Base-by-base conservation (phyloP, 2,113 vertebrate species). In the Paedocypris sp. region DNA sequence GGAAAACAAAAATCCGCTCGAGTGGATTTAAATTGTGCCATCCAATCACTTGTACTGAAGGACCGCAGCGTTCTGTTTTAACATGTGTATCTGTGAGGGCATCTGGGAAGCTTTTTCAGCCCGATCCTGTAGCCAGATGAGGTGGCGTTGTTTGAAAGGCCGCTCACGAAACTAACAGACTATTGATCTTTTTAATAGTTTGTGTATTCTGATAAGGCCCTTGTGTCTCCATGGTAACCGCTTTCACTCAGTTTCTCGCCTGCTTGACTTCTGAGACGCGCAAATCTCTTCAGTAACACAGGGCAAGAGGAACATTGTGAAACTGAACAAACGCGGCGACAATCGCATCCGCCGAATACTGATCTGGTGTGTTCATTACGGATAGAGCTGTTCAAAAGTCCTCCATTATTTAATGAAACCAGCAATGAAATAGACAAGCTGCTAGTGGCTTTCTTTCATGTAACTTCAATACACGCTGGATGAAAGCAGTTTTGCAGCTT, bases 221-320 rank as follows among this genome's bases (percentile, higher is more conserved):
- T 7, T n/a, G 41, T 19, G 49, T 86, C 75, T 67, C 80, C 80
- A 81, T 81, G 69, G 80, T 60, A 85, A 86, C 81, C 50, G 45
- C 69, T 59, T 19, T 66, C 39, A 64, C 48, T 29, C 42, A 51
- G 48, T 60, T 36, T 36, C n/a, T 6, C 26, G 47, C 49, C 60
- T 18, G 7, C 12, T 12, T 43, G 49, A 32, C 29, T 46, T 39
- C 15, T 31, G 33, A 68, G 58, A 25, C 57, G 10, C 56, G 36
- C 13, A 49, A 42, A 57, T 68, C 51, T 69, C 25, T 15, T 64
- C 48, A 51, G 48, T 18, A 51, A 58, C 47, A 22, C 33, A 49
- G 18, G 42, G 58, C 31, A 23, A 45, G 9, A 28, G 26, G 38
- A 6, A 45, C 25, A 19, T 22, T 15, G 26, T 32, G 13, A 49